A percentile compares a stretch with the other conserved stretches of the same genome.
These are phyloP conservation scores for Muraenolepis orangiensis DNA, from an alignment of 2,797 vertebrate species.

Conservation along the genomic window DNA sequence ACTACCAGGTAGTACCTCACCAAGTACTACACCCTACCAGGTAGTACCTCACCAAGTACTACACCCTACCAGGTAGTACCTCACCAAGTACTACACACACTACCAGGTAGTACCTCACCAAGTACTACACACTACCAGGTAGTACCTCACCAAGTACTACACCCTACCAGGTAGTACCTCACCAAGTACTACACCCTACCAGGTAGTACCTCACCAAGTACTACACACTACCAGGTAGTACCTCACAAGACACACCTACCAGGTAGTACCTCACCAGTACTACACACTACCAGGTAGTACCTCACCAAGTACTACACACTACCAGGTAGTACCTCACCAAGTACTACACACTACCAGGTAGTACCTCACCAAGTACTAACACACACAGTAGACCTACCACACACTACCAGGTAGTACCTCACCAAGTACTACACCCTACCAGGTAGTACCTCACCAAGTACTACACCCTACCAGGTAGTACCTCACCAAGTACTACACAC, in stretches of 20 bases:
- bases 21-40: neutral
- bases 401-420: too few species aligned
- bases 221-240: neutral
- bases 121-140: too few species aligned
- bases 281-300: neutral
- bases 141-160: neutral
- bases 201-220: neutral
- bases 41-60: neutral
- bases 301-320: neutral
- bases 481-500: too few species aligned
- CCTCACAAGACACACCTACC: neutral
- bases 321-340: neutral
- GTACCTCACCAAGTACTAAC: too few species aligned
- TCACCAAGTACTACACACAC: neutral
- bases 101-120: neutral
- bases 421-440: too few species aligned
- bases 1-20: neutral
- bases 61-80: neutral
- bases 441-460: too few species aligned
- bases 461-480: too few species aligned
- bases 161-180: neutral
- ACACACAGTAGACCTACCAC: neutral
- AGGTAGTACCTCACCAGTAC: neutral
- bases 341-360: neutral
- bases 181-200: neutral